Percentiles rank a stretch among this genome's conserved stretches.
Conservation (phyloP, 2,797 vertebrate species). For the Loriculus beryllinus region DNA sequence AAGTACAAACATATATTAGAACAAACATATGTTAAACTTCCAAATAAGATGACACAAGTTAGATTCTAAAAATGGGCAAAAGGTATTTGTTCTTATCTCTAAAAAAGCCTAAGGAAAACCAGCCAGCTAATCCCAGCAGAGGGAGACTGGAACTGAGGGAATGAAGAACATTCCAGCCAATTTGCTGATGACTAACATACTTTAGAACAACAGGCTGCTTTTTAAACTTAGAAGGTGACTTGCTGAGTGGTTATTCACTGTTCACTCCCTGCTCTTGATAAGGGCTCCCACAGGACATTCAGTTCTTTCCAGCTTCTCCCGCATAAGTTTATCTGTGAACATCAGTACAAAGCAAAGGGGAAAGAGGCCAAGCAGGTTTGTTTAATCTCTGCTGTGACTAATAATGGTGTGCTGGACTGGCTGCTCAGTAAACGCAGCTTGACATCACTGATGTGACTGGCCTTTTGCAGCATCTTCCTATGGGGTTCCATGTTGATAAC, state of each 20-base stretch:
- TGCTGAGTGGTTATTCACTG: constrained; percentile 41
- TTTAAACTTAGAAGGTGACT: constrained; percentile 34
- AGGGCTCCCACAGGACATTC: constrained; percentile 58
- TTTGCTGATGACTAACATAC: not conserved
- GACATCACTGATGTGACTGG: not conserved
- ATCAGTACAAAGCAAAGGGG: constrained; percentile 50
- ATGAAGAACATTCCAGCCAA: not conserved
- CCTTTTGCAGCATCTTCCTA: not conserved
- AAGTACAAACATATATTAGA: not conserved
- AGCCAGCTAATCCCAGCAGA: not conserved
- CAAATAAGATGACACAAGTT: not conserved
- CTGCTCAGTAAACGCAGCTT: not conserved
- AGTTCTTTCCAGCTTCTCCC: constrained; percentile 56
- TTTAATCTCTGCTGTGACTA: constrained; percentile 59
- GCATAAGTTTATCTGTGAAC: constrained; percentile 42
- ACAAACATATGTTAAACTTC: not conserved
- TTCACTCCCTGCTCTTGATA: constrained; percentile 34
- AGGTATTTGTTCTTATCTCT: not conserved
- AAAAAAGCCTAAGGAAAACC: not conserved
- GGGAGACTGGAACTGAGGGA: not conserved
- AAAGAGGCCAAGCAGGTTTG: constrained; percentile 62
- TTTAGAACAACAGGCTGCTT: constrained; percentile 26
- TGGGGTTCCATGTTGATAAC: not conserved
- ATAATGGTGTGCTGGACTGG: constrained; percentile 18
- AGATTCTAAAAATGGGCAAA: not conserved